These are phyloP conservation scores for Rotaria magnacalcarata DNA, from an alignment of 2,888 invertebrate genomes.

Conservation along the genomic window DNA sequence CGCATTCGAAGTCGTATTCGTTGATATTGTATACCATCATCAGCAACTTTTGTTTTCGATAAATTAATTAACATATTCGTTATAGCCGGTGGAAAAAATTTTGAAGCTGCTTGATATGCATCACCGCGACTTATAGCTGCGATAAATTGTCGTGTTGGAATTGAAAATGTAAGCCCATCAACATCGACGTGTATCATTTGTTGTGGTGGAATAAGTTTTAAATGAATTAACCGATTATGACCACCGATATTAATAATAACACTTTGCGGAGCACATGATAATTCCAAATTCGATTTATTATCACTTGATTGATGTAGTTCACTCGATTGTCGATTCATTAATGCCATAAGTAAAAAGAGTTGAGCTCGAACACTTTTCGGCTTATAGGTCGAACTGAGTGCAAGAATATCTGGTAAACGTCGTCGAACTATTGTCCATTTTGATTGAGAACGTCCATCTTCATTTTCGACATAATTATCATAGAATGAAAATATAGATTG, in stretches of 20 bases:
- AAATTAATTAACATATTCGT: neutral
- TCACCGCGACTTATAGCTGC: conserved; percentile 2
- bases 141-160: conserved; percentile 29
- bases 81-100: neutral
- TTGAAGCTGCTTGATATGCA: neutral
- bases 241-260: neutral
- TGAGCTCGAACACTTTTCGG: neutral
- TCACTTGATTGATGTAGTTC: neutral
- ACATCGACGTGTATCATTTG: conserved; percentile 20
- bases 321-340: neutral
- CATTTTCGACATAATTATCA: neutral
- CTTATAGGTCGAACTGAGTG: neutral
- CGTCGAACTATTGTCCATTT: conserved; percentile 15
- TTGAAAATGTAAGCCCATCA: neutral
- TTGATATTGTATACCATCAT: conserved; percentile 9
- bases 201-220: conserved; percentile 18
- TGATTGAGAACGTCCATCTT: neutral
- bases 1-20: neutral
- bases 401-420: conserved; percentile 35
- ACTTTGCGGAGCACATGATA: neutral
- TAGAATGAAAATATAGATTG: neutral
- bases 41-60: neutral
- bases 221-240: neutral
- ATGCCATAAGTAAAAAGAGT: neutral
- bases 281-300: neutral